Conservation (phyloP, 2,888 invertebrate genomes). For the Dysmachus trigonus region DNA sequence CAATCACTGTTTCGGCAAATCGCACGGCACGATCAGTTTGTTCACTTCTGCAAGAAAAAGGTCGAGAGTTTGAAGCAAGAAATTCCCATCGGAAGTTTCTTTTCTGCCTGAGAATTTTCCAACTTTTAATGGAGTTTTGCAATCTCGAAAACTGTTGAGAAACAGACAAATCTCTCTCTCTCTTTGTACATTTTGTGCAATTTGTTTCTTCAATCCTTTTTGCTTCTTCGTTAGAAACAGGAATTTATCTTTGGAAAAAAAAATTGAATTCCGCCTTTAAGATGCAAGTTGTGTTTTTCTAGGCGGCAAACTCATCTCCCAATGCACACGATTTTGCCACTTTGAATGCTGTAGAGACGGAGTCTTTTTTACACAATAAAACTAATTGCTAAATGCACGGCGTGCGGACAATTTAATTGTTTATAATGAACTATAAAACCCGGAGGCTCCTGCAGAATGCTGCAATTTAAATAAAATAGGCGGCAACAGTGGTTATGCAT, state of each 20-base stretch:
- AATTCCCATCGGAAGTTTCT: background rate
- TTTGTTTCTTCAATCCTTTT: background rate
- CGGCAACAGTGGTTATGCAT: background rate
- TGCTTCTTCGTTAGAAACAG: background rate
- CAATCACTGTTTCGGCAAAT: background rate
- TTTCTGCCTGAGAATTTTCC: background rate
- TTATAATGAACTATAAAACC: slow-evolving; percentile 8
- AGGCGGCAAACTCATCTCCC: background rate
- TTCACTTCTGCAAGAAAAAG: background rate
- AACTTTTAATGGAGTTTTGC: background rate
- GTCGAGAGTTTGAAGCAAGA: background rate
- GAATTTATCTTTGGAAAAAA: background rate
- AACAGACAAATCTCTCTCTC: background rate
- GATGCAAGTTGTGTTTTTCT: background rate
- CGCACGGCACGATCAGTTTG: background rate
- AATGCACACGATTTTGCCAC: background rate
- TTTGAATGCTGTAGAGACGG: background rate
- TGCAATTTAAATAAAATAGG: background rate
- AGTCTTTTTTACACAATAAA: background rate
- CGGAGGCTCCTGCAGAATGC: background rate
- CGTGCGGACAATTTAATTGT: slow-evolving; percentile 6
- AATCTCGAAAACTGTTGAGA: background rate
- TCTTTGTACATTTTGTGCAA: background rate
- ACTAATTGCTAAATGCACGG: background rate
- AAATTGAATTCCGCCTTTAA: background rate